phyloP scores from a whole-genome alignment of 92 coral and sea anemone species.

The Zoanthus sociatus region DNA sequence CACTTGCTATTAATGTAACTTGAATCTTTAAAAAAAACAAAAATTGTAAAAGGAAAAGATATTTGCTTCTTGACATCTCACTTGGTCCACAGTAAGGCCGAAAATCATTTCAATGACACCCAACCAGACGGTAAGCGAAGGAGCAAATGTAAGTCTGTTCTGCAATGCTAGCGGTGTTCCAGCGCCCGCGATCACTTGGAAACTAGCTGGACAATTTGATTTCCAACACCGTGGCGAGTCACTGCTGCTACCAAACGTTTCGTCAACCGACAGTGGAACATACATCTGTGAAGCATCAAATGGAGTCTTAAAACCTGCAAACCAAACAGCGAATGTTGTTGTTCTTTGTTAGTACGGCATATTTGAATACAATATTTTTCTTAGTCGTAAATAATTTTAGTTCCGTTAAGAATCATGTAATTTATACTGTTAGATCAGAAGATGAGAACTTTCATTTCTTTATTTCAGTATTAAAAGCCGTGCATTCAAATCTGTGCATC shows the following conservation, averaged over 20 bases:
- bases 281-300: constrained; percentile 37
- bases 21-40: no score
- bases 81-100: constrained; percentile 10
- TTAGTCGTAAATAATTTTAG: background rate
- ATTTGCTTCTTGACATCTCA: background rate
- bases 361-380: background rate
- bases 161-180: constrained; percentile 44
- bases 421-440: background rate
- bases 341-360: constrained; percentile 15
- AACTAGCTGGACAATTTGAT: constrained; percentile 1
- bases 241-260: background rate
- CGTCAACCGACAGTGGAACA: background rate
- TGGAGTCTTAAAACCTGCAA: background rate
- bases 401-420: background rate
- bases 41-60: background rate
- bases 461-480: no score
- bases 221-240: constrained; percentile 15
- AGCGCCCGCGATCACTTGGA: constrained; percentile 1
- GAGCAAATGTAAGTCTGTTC: background rate
- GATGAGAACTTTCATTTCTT: no score
- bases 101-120: constrained; percentile 8
- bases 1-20: no score
- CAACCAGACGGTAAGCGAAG: constrained; percentile 5
- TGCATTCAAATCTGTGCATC: no score
- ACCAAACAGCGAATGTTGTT: background rate